These are phyloP conservation scores for Phrynocephalus forsythii DNA, from an alignment of 2,797 vertebrate genomes.

Conservation along the genomic window DNA sequence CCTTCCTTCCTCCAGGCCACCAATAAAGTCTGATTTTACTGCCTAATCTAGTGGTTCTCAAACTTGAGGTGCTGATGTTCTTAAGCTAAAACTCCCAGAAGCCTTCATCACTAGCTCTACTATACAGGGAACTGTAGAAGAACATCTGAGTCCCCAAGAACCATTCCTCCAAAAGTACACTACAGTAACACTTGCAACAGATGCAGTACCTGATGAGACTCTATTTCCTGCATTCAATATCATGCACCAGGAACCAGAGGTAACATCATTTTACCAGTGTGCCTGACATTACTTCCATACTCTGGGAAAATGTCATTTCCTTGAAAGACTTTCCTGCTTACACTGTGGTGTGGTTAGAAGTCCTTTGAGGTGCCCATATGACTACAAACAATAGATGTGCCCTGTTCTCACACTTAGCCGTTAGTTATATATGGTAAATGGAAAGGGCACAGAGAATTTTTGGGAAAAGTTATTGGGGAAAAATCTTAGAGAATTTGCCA, in stretches of 20 bases:
- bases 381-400: background rate
- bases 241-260: background rate
- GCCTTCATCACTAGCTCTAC: too few species aligned
- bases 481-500: background rate
- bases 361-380: background rate
- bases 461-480: too few species aligned
- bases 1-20: too few species aligned
- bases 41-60: too few species aligned
- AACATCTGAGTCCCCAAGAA: too few species aligned
- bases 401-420: background rate
- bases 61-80: too few species aligned
- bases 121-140: too few species aligned
- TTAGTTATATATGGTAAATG: background rate
- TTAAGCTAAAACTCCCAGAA: too few species aligned
- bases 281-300: background rate
- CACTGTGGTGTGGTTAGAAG: too few species aligned
- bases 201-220: background rate
- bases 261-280: background rate
- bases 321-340: background rate
- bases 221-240: background rate
- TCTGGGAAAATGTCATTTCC: background rate
- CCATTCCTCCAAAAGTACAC: background rate
- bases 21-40: too few species aligned
- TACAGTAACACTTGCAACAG: background rate
- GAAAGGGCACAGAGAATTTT: background rate